These are phyloP conservation scores for Sphecodes monilicornis DNA, from an alignment of 2,888 invertebrate species.

Conservation along the genomic window DNA sequence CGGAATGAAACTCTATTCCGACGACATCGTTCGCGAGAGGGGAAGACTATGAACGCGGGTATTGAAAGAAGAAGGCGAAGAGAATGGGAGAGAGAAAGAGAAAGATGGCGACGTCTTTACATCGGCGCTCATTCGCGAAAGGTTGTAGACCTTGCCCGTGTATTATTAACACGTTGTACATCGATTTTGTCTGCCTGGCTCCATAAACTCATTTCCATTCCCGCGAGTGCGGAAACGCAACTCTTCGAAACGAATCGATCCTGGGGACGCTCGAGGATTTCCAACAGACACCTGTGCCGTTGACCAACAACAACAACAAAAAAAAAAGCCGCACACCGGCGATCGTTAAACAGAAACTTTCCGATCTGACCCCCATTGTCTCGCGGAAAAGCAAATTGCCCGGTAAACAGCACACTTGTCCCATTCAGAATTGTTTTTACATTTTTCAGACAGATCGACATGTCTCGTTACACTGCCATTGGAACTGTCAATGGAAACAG, in stretches of 20 bases:
- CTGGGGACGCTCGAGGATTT: constrained; percentile 7
- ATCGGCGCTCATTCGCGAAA: constrained; percentile 63
- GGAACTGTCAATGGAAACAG: not conserved
- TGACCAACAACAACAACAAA: too few species aligned
- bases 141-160: constrained; percentile 76
- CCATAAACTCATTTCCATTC: constrained; percentile 74
- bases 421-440: not conserved
- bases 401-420: not conserved
- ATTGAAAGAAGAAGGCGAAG: not conserved
- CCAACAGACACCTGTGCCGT: constrained; percentile 14
- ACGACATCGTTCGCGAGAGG: not conserved
- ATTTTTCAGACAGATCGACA: not conserved
- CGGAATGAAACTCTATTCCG: not conserved
- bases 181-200: constrained; percentile 78
- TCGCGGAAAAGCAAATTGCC: not conserved
- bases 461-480: not conserved
- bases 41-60: not conserved
- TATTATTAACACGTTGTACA: constrained; percentile 78
- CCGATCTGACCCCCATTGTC: not conserved
- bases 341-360: not conserved
- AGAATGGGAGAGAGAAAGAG: not conserved
- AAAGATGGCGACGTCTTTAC: constrained; percentile 46
- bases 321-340: not conserved
- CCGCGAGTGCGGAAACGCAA: constrained; percentile 53
- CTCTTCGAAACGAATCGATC: constrained; percentile 51